Percentiles rank a stretch among this genome's conserved stretches.
Evolutionary conservation across 2,113 vertebrate species (phyloP).

Genomic region (Pelvicachromis taeniatus): DNA sequence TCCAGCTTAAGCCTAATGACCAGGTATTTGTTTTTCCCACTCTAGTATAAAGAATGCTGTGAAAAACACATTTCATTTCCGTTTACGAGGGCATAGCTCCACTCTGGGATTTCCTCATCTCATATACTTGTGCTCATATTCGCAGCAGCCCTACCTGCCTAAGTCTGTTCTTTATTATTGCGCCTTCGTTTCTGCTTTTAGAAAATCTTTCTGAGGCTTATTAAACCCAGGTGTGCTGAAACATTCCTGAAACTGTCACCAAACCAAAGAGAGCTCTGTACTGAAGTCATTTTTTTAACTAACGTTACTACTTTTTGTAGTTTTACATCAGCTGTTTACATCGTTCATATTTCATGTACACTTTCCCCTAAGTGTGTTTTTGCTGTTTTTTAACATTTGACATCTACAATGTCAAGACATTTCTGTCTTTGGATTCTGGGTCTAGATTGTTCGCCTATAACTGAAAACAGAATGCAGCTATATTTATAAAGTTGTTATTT

Average conservation of each 20-base stretch:
- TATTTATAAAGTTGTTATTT: too few species aligned
- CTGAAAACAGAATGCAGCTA: too few species aligned
- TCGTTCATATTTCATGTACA: background rate
- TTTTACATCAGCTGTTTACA: background rate
- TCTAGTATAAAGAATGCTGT: background rate
- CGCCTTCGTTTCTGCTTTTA: background rate
- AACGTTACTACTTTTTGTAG: background rate
- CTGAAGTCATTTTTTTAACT: background rate
- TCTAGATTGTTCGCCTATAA: background rate
- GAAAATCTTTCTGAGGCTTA: background rate
- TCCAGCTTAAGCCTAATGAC: background rate
- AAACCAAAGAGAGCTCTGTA: background rate
- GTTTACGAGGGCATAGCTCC: background rate
- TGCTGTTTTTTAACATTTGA: background rate
- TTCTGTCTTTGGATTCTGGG: background rate
- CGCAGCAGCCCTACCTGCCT: background rate
- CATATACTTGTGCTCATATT: background rate
- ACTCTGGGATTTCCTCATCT: background rate
- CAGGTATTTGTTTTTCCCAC: background rate
- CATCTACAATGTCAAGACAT: background rate
- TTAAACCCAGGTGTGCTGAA: background rate
- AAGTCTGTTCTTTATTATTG: background rate
- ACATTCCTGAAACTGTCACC: background rate
- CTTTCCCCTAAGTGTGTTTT: background rate
- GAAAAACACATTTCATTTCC: background rate